Evolutionary conservation across 2,888 invertebrate species (phyloP), one percentile per base, ranked within the genome.

Genomic region (Hyalella azteca): DNA sequence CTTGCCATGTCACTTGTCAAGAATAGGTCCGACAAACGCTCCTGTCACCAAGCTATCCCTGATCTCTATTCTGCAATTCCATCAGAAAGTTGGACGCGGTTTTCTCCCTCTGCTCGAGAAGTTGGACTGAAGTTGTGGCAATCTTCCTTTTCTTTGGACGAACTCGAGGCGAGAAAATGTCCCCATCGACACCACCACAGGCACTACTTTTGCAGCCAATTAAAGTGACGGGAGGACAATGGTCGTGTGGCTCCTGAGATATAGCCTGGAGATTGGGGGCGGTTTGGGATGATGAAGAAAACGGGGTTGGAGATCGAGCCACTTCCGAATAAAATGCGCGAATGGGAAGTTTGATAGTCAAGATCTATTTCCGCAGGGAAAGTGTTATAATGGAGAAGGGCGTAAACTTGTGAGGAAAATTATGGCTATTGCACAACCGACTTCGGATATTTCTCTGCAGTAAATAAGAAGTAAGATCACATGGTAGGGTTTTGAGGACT

Each of bases 1-100:
- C n/a, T n/a, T n/a, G n/a, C n/a, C n/a, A n/a, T n/a, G n/a, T n/a
- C n/a, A n/a, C n/a, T n/a, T n/a, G n/a, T n/a, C n/a, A n/a, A n/a
- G n/a, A n/a, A n/a, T n/a, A n/a, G n/a, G n/a, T n/a, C n/a, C n/a
- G n/a, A n/a, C n/a, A n/a, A n/a, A n/a, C n/a, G n/a, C n/a, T n/a
- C n/a, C n/a, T n/a, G n/a, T n/a, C n/a, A n/a, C n/a, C n/a, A n/a
- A n/a, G n/a, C n/a, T n/a, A n/a, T n/a, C n/a, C 54, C 7, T 66
- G 66, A 66, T 66, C 66, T 36, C 36, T 36, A 32, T 32, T 66
- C 66, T 66, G 36, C 13, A 66, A 66, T 66, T 66, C 66, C 29
- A 66, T 66, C 66, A 66, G 36, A 66, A 66, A 66, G 66, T 66
- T 66, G n/a, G n/a, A n/a, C n/a, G n/a, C n/a, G n/a, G n/a, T n/a